These are phyloP conservation scores for Pseudomyrmex sp. DNA, from an alignment of 1,140 invertebrate species.

Conservation along the genomic window DNA sequence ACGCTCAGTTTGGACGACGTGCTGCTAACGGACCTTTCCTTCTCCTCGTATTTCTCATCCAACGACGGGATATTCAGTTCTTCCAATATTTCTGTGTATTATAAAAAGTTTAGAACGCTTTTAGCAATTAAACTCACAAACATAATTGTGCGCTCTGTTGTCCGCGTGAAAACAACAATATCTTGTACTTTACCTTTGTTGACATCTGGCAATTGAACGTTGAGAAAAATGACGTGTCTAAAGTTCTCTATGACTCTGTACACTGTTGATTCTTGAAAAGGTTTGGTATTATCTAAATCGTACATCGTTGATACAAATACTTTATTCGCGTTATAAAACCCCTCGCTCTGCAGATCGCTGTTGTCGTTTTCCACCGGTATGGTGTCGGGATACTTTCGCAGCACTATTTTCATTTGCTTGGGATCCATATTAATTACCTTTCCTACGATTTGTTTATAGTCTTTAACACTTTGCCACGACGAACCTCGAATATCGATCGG, in stretches of 20 bases:
- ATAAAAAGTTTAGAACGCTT: not conserved
- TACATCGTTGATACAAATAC: slow-evolving; percentile 80
- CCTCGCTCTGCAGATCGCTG: slow-evolving; percentile 84
- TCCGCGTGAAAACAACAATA: not conserved
- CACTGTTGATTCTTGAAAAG: slow-evolving; percentile 79
- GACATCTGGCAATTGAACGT: slow-evolving; percentile 87
- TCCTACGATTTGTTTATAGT: slow-evolving; percentile 87
- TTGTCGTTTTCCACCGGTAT: slow-evolving; percentile 84
- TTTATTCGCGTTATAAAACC: slow-evolving; percentile 86
- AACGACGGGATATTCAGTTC: slow-evolving; percentile 86
- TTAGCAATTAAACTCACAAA: not conserved
- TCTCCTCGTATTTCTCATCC: slow-evolving; percentile 74
- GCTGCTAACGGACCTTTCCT: slow-evolving; percentile 59
- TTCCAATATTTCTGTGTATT: slow-evolving; percentile 84
- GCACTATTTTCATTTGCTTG: slow-evolving; percentile 85
- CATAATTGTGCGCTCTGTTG: not conserved
- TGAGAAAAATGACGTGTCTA: slow-evolving; percentile 87
- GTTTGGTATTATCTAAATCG: slow-evolving; percentile 77
- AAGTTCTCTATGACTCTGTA: slow-evolving; percentile 86
- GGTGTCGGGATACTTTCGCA: slow-evolving; percentile 85
- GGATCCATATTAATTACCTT: slow-evolving; percentile 83
- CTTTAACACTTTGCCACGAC: slow-evolving; percentile 86
- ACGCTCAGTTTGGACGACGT: slow-evolving; percentile 47
- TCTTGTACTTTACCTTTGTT: slow-evolving; percentile 83
- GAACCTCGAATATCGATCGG: slow-evolving; percentile 88